Evolutionary conservation across 37 sponge, comb jelly and placozoan genomes (phyloP).

Genomic region (Crambe crambe): DNA sequence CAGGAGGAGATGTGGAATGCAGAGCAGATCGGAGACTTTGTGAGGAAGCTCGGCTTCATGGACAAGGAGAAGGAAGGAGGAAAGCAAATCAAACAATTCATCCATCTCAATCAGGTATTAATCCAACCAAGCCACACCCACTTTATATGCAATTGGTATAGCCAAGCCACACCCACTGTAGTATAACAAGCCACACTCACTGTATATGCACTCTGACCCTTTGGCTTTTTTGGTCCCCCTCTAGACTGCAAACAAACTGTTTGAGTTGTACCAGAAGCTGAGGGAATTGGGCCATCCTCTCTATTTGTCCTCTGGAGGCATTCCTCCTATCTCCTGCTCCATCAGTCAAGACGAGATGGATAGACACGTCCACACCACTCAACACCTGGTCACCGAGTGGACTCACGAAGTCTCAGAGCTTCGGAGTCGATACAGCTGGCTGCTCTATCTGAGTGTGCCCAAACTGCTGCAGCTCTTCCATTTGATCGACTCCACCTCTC

Average conservation of each 20-base stretch:
- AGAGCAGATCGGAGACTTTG: constrained; percentile 86
- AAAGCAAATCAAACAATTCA: constrained; percentile 51
- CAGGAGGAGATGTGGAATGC: constrained; percentile 43
- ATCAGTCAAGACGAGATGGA: constrained; percentile 13
- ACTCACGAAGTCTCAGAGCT: constrained; percentile 37
- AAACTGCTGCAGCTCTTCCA: constrained; percentile 49
- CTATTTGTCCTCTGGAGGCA: constrained; percentile 19
- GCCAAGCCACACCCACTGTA: background rate
- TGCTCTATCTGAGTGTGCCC: constrained; percentile 73
- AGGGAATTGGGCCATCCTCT: constrained; percentile 64
- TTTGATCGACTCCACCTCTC: background rate
- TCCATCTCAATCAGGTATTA: constrained; percentile 49
- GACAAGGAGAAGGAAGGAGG: constrained; percentile 69
- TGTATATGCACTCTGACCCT: no score
- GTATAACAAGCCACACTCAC: background rate
- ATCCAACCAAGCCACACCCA: no score
- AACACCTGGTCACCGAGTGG: constrained; percentile 52
- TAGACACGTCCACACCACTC: constrained; percentile 20
- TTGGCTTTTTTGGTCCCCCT: no score
- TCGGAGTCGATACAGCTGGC: constrained; percentile 37
- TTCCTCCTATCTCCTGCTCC: constrained; percentile 21
- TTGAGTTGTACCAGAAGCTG: constrained; percentile 51
- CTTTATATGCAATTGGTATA: background rate
- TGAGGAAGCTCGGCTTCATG: constrained; percentile 85
- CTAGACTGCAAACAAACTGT: constrained; percentile 60